Evolutionary conservation across 30 jellyfish, hydroid and myxozoan species (phyloP), one percentile per base, ranked within the genome.

Genomic region (Clytia hemisphaerica): DNA sequence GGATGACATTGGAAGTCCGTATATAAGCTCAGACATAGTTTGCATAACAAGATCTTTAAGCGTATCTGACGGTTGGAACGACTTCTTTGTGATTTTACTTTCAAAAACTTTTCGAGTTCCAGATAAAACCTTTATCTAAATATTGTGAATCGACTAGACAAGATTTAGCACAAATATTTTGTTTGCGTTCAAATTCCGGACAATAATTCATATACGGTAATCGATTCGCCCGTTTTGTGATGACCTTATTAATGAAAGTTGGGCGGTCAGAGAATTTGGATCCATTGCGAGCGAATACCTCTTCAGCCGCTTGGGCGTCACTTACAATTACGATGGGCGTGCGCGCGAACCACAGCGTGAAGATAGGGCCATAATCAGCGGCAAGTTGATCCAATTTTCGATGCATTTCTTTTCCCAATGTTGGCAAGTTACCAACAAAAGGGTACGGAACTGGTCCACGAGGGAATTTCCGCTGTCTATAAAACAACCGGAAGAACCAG

Each of bases 361-460:
- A 57, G 7, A 57, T 33, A 3, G 70, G 44, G 30, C 70, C 70
- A 57, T 57, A 57, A 16, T 4, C 54, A 6, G 27, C 25, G 25
- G 38, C 70, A 22, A 57, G 30, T n/a, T 33, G 37, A 31, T 57
- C 30, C 2, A 57, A 22, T 33, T 10, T n/a, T 45, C 30, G 70
- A 21, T 22, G 70, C 15, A 31, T 16, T 6, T n/a, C 42, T 22
- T 22, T 57, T 45, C 33, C 6, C 50, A 57, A 57, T n/a, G 24
- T 51, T 12, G 30, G 70, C 27, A 57, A 28, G 16, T 57, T 57
- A 22, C 70, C 70, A 57, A 57, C 16, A 4, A 57, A 21, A 22
- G 70, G 70, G 30, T 22, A 6, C 0, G 70, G 70, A n/a, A 57
- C 4, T 1, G 70, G 70, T 57, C 70, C 70, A 57, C 30, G 70